These are phyloP conservation scores for Paralichthys olivaceus DNA, from an alignment of 2,113 vertebrate genomes.

Conservation along the genomic window DNA sequence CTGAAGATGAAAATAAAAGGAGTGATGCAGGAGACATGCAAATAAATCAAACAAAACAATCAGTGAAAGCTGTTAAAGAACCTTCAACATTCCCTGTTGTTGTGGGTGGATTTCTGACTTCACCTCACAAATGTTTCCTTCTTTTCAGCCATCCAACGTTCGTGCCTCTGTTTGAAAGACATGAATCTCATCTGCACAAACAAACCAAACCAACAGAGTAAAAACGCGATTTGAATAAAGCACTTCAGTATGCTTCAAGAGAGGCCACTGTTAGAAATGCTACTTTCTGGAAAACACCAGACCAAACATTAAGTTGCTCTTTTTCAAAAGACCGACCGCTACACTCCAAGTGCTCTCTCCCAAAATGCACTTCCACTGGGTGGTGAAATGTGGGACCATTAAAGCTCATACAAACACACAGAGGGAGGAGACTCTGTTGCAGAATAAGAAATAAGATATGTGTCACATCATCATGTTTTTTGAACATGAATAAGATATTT, in stretches of 20 bases:
- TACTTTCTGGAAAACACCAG: neutral
- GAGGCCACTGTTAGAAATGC: neutral
- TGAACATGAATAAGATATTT: no score
- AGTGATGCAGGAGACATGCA: no score
- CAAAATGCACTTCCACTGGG: neutral
- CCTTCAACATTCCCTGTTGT: neutral
- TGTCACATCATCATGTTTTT: neutral
- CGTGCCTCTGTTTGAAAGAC: neutral
- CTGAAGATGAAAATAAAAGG: neutral
- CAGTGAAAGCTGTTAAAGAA: no score
- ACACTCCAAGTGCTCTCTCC: neutral
- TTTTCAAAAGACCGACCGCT: constrained; percentile 3
- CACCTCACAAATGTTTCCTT: neutral
- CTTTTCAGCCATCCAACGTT: no score
- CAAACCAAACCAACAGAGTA: neutral
- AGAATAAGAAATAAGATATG: neutral
- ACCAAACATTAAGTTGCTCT: neutral
- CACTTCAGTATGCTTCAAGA: no score
- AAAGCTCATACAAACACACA: neutral
- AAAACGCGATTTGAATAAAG: constrained; percentile 1
- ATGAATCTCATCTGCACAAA: neutral
- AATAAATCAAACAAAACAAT: no score
- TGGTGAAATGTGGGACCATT: neutral
- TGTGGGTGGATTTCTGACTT: neutral
- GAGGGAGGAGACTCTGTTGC: neutral